Percentiles rank a stretch among this genome's conserved stretches.
These are phyloP conservation scores for Pheosia gnoma DNA, from an alignment of 2,888 invertebrate species.

Conservation along the genomic window DNA sequence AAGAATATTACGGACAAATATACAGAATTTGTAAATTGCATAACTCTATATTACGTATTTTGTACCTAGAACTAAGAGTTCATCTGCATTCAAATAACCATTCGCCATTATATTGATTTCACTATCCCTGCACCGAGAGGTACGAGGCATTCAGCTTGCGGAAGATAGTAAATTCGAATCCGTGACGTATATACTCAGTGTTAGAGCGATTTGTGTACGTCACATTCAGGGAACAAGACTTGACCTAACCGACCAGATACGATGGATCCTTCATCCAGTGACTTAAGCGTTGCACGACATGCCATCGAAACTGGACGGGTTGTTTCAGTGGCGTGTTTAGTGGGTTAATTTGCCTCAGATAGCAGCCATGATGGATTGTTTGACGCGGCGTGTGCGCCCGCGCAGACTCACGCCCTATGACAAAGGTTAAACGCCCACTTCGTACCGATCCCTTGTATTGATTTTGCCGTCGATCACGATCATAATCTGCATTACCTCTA, in stretches of 20 bases:
- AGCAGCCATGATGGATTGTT: conserved; percentile 74
- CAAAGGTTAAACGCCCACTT: conserved; percentile 81
- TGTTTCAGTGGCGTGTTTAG: conserved; percentile 64
- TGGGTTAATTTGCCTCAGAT: conserved; percentile 76
- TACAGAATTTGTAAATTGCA: too few relatives aligned
- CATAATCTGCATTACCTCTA: conserved; percentile 59
- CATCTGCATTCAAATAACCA: conserved; percentile 58
- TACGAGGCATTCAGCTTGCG: conserved; percentile 60
- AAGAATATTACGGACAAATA: background rate
- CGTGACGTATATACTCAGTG: conserved; percentile 58
- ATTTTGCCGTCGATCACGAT: conserved; percentile 76
- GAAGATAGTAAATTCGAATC: conserved; percentile 75
- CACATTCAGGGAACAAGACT: conserved; percentile 58
- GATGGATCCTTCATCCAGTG: conserved; percentile 3
- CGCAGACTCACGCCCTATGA: conserved; percentile 65
- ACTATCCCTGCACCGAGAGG: conserved; percentile 58
- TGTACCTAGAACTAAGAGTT: conserved; percentile 6
- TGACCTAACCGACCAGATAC: conserved; percentile 34
- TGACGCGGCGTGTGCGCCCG: conserved; percentile 70
- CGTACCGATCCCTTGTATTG: conserved; percentile 79
- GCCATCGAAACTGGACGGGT: conserved; percentile 49
- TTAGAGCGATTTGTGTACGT: conserved; percentile 73
- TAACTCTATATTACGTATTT: too few relatives aligned
- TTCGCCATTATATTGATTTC: conserved; percentile 61
- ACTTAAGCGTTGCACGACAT: conserved; percentile 4